A percentile compares a stretch with the other conserved stretches of the same genome.
phyloP scores from a whole-genome alignment of 2,797 vertebrate genomes.

The Notamacropus eugenii region DNA sequence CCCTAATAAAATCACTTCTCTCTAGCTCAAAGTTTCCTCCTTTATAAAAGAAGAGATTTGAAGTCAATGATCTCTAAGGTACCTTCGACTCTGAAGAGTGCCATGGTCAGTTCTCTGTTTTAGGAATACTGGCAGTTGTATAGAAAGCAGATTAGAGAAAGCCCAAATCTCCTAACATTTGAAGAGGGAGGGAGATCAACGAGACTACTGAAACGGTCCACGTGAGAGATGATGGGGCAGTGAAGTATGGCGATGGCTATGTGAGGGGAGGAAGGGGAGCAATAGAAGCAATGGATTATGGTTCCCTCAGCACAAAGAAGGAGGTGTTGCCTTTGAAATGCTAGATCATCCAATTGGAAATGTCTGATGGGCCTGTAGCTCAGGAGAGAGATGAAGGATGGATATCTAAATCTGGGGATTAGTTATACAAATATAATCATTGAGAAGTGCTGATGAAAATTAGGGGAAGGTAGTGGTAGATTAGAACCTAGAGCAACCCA shows the following conservation, averaged over 20 bases:
- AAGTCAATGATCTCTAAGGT: background rate
- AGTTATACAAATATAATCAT: background rate
- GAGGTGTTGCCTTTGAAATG: background rate
- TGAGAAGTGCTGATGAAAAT: background rate
- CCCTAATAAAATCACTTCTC: constrained; percentile 54
- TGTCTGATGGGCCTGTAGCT: background rate
- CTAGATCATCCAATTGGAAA: background rate
- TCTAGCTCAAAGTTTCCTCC: constrained; percentile 36
- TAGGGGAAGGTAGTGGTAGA: background rate
- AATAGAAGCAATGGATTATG: background rate
- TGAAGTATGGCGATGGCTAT: background rate
- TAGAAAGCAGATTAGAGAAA: background rate
- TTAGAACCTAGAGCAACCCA: background rate
- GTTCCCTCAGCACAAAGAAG: background rate
- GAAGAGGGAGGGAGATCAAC: background rate
- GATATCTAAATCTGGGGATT: background rate
- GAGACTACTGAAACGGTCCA: background rate
- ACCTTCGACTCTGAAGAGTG: background rate
- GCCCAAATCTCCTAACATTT: background rate
- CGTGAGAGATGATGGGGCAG: background rate
- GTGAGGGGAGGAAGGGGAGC: background rate
- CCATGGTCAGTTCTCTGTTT: background rate
- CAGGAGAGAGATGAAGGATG: background rate
- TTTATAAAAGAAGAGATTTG: constrained; percentile 46
- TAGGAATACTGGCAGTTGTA: background rate